These are phyloP conservation scores for Phrynosoma blainvillii DNA, from an alignment of 2,113 vertebrate species.

Conservation along the genomic window DNA sequence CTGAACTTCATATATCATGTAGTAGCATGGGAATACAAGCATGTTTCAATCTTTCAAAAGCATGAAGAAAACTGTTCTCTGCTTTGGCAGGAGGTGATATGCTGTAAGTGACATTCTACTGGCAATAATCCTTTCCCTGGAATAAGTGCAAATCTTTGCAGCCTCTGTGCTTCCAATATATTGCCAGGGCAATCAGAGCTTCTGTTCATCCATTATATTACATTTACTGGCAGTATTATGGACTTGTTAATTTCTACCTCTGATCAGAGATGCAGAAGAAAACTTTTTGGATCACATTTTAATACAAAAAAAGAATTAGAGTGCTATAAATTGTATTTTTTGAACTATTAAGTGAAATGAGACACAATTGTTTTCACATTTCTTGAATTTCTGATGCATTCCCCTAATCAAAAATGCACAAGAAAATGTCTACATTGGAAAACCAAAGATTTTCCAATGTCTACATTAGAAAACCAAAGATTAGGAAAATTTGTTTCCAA, in stretches of 20 bases:
- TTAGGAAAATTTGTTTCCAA: background rate
- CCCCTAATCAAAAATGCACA: background rate
- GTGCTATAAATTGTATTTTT: no score
- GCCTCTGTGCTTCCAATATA: slow-evolving; percentile 51
- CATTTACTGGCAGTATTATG: slow-evolving; percentile 30
- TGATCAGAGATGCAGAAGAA: background rate
- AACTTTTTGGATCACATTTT: background rate
- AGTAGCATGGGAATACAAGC: slow-evolving; percentile 1
- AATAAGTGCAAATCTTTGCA: slow-evolving; percentile 50
- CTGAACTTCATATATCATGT: background rate
- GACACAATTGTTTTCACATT: background rate
- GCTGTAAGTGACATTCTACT: slow-evolving; percentile 39
- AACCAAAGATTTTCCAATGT: background rate
- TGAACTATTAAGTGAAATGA: background rate
- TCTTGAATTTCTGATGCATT: background rate
- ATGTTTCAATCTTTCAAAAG: slow-evolving; percentile 6
- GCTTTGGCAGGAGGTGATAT: slow-evolving; percentile 37
- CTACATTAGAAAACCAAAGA: no score
- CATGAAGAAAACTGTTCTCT: background rate
- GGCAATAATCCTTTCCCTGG: slow-evolving; percentile 29
- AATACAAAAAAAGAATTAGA: no score
- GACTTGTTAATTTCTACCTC: slow-evolving; percentile 7
- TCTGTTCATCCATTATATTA: slow-evolving; percentile 21
- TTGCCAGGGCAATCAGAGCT: slow-evolving; percentile 55
- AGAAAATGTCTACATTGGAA: background rate